These are phyloP conservation scores for Enteromius fasciolatus DNA, from an alignment of 2,797 vertebrate species.

Conservation along the genomic window DNA sequence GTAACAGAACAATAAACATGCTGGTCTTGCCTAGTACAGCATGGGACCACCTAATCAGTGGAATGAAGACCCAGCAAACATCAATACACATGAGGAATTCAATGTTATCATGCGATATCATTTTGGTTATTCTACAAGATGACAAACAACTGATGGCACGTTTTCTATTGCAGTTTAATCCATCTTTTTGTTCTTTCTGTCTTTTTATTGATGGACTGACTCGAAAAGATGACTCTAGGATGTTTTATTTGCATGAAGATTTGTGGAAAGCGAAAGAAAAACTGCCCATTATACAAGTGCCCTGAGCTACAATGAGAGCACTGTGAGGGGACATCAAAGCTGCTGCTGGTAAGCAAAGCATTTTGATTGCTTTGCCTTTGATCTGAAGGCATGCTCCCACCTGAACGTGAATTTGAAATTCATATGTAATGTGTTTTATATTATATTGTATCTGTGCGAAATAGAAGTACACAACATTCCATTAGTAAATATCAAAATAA, in stretches of 20 bases:
- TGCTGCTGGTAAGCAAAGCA: slow-evolving; percentile 69
- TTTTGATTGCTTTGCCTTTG: slow-evolving; percentile 80
- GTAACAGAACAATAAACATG: background rate
- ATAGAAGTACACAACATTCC: slow-evolving; percentile 69
- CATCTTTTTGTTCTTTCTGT: slow-evolving; percentile 12
- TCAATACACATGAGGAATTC: background rate
- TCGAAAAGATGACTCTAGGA: slow-evolving; percentile 17
- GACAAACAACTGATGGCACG: background rate
- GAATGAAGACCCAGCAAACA: slow-evolving; percentile 14
- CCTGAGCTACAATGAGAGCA: slow-evolving; percentile 45
- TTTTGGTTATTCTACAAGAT: slow-evolving; percentile 1
- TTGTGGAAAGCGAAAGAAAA: slow-evolving; percentile 36
- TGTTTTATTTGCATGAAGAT: slow-evolving; percentile 28
- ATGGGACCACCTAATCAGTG: background rate
- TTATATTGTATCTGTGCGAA: slow-evolving; percentile 62
- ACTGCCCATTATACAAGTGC: slow-evolving; percentile 40
- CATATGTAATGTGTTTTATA: slow-evolving; percentile 67
- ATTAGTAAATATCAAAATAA: slow-evolving; percentile 45
- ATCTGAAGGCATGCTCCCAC: slow-evolving; percentile 72
- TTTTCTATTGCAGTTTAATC: background rate
- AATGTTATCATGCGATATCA: background rate
- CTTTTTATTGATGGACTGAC: slow-evolving; percentile 26
- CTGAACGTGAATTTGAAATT: slow-evolving; percentile 75
- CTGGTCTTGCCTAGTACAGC: background rate
- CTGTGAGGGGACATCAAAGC: slow-evolving; percentile 77